These are phyloP conservation scores for Platyscapa corneri DNA, from an alignment of 1,140 invertebrate genomes.

Conservation along the genomic window DNA sequence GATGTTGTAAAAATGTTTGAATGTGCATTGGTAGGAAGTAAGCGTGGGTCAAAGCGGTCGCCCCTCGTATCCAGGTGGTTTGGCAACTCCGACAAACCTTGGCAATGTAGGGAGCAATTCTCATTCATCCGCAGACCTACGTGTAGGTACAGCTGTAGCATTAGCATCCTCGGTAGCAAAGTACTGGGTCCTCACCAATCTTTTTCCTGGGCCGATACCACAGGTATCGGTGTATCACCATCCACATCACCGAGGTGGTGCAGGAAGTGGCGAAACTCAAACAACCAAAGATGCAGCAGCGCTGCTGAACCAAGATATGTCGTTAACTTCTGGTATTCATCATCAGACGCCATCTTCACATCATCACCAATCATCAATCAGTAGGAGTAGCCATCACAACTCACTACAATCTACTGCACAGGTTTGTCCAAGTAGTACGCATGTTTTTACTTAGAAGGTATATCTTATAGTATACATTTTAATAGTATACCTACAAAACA, in stretches of 20 bases:
- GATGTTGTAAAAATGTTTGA: slow-evolving; percentile 74
- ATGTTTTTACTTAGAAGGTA: slow-evolving; percentile 32
- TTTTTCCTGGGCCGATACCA: slow-evolving; percentile 74
- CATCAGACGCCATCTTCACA: slow-evolving; percentile 67
- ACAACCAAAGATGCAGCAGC: slow-evolving; percentile 64
- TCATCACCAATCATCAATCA: slow-evolving; percentile 69
- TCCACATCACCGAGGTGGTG: slow-evolving; percentile 64
- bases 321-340: slow-evolving; percentile 65
- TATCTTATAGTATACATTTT: background rate
- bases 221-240: slow-evolving; percentile 74
- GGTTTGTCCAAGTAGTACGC: slow-evolving; percentile 69
- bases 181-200: slow-evolving; percentile 76
- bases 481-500: background rate
- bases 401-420: slow-evolving; percentile 68
- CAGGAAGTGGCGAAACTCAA: slow-evolving; percentile 43
- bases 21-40: slow-evolving; percentile 75
- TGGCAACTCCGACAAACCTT: slow-evolving; percentile 68
- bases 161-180: slow-evolving; percentile 75
- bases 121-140: slow-evolving; percentile 71
- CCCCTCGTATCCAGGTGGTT: slow-evolving; percentile 69
- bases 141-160: slow-evolving; percentile 74
- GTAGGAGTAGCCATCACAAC: slow-evolving; percentile 67
- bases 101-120: slow-evolving; percentile 70
- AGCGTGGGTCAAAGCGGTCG: slow-evolving; percentile 72
- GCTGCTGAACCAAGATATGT: slow-evolving; percentile 69